Base-by-base conservation (phyloP, 2,113 vertebrate species). In the Chloebia gouldiae region DNA sequence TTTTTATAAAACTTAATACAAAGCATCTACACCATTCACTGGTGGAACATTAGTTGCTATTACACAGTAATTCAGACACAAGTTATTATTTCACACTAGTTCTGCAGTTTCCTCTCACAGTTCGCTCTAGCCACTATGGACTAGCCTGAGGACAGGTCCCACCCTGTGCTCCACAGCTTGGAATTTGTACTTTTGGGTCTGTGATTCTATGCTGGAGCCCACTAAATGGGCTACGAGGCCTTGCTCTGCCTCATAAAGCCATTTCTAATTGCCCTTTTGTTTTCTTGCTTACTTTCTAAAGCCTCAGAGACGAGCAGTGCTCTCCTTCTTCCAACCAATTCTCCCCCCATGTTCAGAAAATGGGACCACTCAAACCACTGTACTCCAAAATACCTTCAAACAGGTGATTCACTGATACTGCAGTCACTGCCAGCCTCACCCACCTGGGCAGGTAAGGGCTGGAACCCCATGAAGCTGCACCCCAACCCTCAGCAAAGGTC, bases 1-100 rank as follows among this genome's bases (percentile, higher is more conserved):
- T 98, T 97, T 96, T 97, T 98, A 97, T 94, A 98, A 98, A 98
- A 98, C 87, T 77, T 88, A 66, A 83, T 98, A 98, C 90, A 98
- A 98, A 98, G 96, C 78, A 51, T 96, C 97, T 97, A 97, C 96
- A 97, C 96, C 95, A 88, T 95, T 95, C 94, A 96, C 95, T 94
- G 97, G 93, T 96, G 96, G 79, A 95, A 86, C 87, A 79, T 97
- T 91, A 96, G 91, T 93, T 63, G 90, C 96, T 97, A 97, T 97
- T 97, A 97, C 97, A 97, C 86, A 97, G 97, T 97, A 98, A 98
- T 98, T 93, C 93, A 81, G 95, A 95, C 96, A 94, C 76, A 57
- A 97, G 85, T 93, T 70, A 90, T 87, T 86, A 71, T 77, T 95
- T 95, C 96, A 86, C 92, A 76, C 89, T 94, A 95, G 92, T 90